A percentile compares a stretch with the other conserved stretches of the same genome.
Conservation (phyloP, 92 coral and sea anemone genomes). For the Epizoanthus illoricatus region DNA sequence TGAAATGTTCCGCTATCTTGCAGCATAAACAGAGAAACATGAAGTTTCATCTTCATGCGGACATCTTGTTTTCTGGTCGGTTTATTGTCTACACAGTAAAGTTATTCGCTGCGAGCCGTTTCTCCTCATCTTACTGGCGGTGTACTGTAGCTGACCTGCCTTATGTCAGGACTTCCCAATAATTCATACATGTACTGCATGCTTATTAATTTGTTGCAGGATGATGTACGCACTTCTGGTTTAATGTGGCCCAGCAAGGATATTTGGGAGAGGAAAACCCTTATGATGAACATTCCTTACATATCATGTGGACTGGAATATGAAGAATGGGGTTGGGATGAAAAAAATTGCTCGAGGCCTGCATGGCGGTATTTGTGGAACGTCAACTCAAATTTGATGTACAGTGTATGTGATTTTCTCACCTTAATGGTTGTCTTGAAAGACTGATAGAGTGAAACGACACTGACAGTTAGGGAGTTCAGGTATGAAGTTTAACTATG, state of each 20-base stretch:
- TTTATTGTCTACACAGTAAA: no score
- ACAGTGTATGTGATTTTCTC: no score
- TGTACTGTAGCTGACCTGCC: neutral
- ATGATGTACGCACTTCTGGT: constrained; percentile 84
- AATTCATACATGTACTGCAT: neutral
- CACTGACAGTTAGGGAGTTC: no score
- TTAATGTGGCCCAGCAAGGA: constrained; percentile 15
- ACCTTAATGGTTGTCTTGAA: neutral
- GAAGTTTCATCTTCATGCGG: no score
- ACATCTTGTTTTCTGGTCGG: no score
- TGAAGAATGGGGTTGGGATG: neutral
- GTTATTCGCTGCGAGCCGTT: no score
- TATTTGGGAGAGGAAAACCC: neutral
- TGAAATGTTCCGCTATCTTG: neutral
- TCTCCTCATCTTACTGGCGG: no score
- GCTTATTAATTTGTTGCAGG: constrained; percentile 46
- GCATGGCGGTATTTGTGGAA: no score
- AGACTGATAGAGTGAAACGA: neutral
- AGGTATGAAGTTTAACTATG: no score
- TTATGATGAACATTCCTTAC: neutral
- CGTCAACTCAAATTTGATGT: no score
- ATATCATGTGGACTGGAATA: neutral
- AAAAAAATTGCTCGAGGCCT: neutral
- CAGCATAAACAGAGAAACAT: no score
- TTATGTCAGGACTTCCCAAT: neutral